These are phyloP conservation scores for Tachina lurida DNA, from an alignment of 2,888 invertebrate species.

Conservation along the genomic window DNA sequence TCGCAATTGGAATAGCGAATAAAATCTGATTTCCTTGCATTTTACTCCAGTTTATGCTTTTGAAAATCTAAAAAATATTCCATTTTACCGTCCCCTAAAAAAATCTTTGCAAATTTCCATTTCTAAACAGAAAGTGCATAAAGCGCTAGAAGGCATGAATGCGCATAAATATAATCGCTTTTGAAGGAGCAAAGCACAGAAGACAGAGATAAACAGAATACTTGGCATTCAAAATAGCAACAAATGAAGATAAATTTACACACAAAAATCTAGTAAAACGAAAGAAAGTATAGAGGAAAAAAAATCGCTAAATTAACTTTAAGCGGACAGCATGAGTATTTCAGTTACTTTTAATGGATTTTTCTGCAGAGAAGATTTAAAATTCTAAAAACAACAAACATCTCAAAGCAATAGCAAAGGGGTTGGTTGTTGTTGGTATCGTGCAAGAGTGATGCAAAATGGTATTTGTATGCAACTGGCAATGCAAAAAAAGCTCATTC, in stretches of 20 bases:
- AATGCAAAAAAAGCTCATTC: slow-evolving; percentile 32
- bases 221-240: slow-evolving; percentile 56
- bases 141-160: slow-evolving; percentile 65
- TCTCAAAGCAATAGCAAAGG: slow-evolving; percentile 25
- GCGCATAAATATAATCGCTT: slow-evolving; percentile 70
- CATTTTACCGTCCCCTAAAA: neutral
- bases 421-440: slow-evolving; percentile 58
- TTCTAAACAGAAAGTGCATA: slow-evolving; percentile 61
- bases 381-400: slow-evolving; percentile 44
- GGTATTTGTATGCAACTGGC: slow-evolving; percentile 77
- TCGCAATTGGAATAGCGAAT: too few species aligned
- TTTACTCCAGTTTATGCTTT: neutral
- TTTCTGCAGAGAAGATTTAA: slow-evolving; percentile 31
- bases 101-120: slow-evolving; percentile 21
- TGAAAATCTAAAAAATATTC: neutral
- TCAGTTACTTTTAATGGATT: slow-evolving; percentile 20
- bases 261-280: neutral
- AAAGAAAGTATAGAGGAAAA: slow-evolving; percentile 18
- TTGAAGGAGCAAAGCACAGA: slow-evolving; percentile 15
- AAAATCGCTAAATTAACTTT: slow-evolving; percentile 36
- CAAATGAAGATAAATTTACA: slow-evolving; percentile 44
- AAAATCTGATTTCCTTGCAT: too few species aligned
- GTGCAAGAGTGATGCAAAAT: slow-evolving; percentile 70
- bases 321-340: slow-evolving; percentile 29
- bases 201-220: slow-evolving; percentile 13